Conservation (phyloP, 2,888 invertebrate genomes). For the Stenurella melanura region DNA sequence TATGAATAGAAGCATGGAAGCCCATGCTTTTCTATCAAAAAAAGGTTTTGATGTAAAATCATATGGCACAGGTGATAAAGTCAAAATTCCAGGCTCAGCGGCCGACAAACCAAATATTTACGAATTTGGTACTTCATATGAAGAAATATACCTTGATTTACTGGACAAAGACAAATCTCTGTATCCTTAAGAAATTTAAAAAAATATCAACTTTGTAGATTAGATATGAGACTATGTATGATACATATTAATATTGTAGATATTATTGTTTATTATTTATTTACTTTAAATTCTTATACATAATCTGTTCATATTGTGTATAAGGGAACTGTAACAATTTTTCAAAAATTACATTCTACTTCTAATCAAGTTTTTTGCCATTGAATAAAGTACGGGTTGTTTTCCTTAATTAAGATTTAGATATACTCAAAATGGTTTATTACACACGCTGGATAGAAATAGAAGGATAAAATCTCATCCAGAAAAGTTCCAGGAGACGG, state of each 20-base stretch:
- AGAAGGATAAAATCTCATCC: constrained; percentile 94
- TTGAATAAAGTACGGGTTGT: background rate
- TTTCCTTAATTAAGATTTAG: constrained; percentile 74
- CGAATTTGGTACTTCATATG: constrained; percentile 96
- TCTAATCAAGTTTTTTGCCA: background rate
- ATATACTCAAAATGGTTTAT: constrained; percentile 96
- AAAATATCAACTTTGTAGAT: too few species aligned
- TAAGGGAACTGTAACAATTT: too few species aligned
- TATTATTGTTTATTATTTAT: too few species aligned
- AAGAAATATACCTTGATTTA: constrained; percentile 96
- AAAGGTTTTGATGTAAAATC: constrained; percentile 97
- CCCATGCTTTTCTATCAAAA: constrained; percentile 97
- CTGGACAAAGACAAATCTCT: constrained; percentile 91
- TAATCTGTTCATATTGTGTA: too few species aligned
- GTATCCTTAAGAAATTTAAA: constrained; percentile 72
- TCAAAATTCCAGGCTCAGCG: constrained; percentile 96
- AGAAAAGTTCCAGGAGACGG: constrained; percentile 93
- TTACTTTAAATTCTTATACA: too few species aligned
- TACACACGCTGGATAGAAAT: constrained; percentile 99
- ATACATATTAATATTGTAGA: too few species aligned
- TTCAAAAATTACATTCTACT: background rate
- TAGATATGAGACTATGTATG: too few species aligned
- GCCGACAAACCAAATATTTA: constrained; percentile 97
- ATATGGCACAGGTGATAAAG: constrained; percentile 95
- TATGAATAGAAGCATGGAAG: constrained; percentile 99